These are phyloP conservation scores for Wasmannia auropunctata DNA, from an alignment of 1,140 invertebrate genomes.

Conservation along the genomic window DNA sequence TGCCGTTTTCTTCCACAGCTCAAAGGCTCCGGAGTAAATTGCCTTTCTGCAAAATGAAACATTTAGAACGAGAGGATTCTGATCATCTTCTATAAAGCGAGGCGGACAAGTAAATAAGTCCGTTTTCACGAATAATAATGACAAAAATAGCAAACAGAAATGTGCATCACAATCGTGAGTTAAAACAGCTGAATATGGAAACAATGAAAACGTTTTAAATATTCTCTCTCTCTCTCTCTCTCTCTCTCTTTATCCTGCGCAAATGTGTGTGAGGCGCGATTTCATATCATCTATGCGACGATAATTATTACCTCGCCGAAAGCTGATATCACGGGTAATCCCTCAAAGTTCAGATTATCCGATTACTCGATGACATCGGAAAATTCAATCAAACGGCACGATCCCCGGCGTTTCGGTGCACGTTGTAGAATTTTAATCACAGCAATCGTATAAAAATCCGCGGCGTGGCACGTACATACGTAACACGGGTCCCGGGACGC, in stretches of 20 bases:
- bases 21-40: slow-evolving; percentile 68
- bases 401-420: background rate
- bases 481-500: background rate
- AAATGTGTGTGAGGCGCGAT: background rate
- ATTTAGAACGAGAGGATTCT: slow-evolving; percentile 68
- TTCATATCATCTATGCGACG: background rate
- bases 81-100: slow-evolving; percentile 54
- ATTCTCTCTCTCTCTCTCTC: background rate
- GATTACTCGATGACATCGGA: slow-evolving; percentile 66
- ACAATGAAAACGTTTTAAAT: background rate
- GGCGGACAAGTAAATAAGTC: slow-evolving; percentile 27
- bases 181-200: background rate
- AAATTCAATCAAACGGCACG: slow-evolving; percentile 67
- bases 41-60: slow-evolving; percentile 70
- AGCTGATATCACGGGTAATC: slow-evolving; percentile 48
- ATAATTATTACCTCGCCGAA: slow-evolving; percentile 65
- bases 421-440: slow-evolving; percentile 69
- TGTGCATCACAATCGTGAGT: background rate
- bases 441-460: slow-evolving; percentile 69
- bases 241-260: background rate
- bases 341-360: slow-evolving; percentile 68
- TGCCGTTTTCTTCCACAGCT: slow-evolving; percentile 21
- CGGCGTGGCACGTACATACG: slow-evolving; percentile 46
- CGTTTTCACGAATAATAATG: slow-evolving; percentile 39
- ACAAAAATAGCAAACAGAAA: background rate